Conservation (phyloP, 1,140 invertebrate species). For the Hirudo medicinalis region DNA sequence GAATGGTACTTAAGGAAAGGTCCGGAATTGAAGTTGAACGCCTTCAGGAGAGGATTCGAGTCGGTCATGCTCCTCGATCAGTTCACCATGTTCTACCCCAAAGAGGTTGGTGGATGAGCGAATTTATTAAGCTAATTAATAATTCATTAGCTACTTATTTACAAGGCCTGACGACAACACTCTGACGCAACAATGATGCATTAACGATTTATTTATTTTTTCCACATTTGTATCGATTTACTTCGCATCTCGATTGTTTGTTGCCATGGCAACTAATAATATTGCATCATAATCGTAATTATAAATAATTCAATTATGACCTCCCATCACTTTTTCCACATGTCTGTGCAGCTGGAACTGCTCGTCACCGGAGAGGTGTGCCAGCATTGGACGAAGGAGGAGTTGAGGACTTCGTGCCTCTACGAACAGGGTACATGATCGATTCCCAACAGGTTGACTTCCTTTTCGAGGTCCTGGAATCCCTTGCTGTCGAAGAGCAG, state of each 20-base stretch:
- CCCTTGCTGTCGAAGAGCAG: conserved; percentile 76
- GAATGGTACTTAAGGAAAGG: conserved; percentile 84
- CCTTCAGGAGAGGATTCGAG: conserved; percentile 91
- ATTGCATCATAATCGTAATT: too few relatives aligned
- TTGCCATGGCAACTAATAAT: too few relatives aligned
- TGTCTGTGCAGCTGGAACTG: conserved; percentile 65
- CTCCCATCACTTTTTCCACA: conserved; percentile 63
- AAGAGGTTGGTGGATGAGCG: conserved; percentile 52
- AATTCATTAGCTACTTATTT: too few relatives aligned
- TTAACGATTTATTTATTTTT: too few relatives aligned
- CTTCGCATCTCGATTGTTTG: too few relatives aligned
- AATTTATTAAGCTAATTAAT: too few relatives aligned
- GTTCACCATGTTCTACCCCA: conserved; percentile 82
- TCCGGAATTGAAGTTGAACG: conserved; percentile 86
- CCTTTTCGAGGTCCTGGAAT: conserved; percentile 80
- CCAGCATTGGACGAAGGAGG: conserved; percentile 70
- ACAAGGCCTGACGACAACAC: too few relatives aligned
- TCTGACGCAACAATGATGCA: too few relatives aligned
- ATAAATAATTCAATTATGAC: not conserved
- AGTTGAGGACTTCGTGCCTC: conserved; percentile 76
- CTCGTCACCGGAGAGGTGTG: conserved; percentile 17
- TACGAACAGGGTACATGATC: conserved; percentile 86
- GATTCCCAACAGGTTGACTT: conserved; percentile 85
- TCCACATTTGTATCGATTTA: too few relatives aligned
- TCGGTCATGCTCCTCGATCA: conserved; percentile 77